Conservation (phyloP, 2,797 vertebrate species). For the Threskiornis aethiopicus region DNA sequence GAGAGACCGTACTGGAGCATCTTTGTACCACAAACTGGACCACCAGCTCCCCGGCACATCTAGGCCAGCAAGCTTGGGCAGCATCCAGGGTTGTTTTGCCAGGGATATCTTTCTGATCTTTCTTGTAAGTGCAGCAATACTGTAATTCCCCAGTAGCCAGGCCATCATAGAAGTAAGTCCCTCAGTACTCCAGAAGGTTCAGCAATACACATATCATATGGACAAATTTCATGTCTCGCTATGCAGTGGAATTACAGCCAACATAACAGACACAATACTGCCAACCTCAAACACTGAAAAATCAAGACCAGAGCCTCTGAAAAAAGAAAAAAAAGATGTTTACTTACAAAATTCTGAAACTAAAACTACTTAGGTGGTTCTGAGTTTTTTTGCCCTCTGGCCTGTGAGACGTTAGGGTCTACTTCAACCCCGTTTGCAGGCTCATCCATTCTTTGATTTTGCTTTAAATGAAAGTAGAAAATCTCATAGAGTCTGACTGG, state of each 20-base stretch:
- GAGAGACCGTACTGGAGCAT: accelerated
- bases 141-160: neutral
- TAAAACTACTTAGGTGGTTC: neutral
- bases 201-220: neutral
- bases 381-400: neutral
- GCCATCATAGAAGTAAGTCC: neutral
- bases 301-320: neutral
- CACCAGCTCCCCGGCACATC: neutral
- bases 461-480: neutral
- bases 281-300: neutral
- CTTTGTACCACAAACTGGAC: neutral
- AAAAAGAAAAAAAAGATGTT: neutral
- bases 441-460: neutral
- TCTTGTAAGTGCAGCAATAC: neutral
- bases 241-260: neutral
- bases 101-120: neutral
- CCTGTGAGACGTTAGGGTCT: neutral
- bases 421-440: neutral
- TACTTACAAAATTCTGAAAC: neutral
- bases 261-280: neutral
- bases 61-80: neutral
- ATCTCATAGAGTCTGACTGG: neutral
- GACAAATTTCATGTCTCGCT: neutral
- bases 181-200: neutral
- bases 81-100: neutral